phyloP scores from a whole-genome alignment of 2,888 invertebrate species.

The Patella pellucida region DNA sequence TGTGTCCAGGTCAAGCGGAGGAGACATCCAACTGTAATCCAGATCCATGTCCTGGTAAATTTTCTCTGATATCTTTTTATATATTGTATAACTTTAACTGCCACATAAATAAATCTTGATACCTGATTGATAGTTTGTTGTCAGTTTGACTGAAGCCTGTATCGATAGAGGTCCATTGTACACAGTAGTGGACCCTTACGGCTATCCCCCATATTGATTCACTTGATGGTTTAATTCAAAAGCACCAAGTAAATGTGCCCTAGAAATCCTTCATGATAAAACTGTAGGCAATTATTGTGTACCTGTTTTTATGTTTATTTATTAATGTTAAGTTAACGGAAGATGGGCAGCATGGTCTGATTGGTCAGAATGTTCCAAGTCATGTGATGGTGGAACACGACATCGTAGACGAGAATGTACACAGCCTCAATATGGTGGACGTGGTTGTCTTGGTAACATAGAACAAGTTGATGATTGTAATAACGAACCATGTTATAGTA shows the following conservation, averaged over 20 bases:
- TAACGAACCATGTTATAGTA: constrained; percentile 63
- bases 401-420: constrained; percentile 73
- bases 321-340: constrained; percentile 67
- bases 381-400: constrained; percentile 75
- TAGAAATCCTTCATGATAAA: too few relatives aligned
- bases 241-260: too few relatives aligned
- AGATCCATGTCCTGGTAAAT: constrained; percentile 62
- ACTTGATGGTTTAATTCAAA: too few relatives aligned
- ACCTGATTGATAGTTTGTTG: too few relatives aligned
- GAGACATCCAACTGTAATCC: constrained; percentile 62
- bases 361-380: constrained; percentile 75
- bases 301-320: not conserved
- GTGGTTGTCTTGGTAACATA: constrained; percentile 69
- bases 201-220: too few relatives aligned
- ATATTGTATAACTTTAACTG: not conserved
- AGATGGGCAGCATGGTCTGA: constrained; percentile 74
- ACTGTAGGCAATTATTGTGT: not conserved
- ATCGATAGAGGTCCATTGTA: too few relatives aligned
- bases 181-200: too few relatives aligned
- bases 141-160: too few relatives aligned
- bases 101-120: not conserved
- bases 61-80: too few relatives aligned
- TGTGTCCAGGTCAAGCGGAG: constrained; percentile 63
- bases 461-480: constrained; percentile 64
- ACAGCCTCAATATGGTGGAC: constrained; percentile 70